These are phyloP conservation scores for Drosophila pseudotalamancana DNA, from an alignment of 2,888 invertebrate species.

Conservation along the genomic window DNA sequence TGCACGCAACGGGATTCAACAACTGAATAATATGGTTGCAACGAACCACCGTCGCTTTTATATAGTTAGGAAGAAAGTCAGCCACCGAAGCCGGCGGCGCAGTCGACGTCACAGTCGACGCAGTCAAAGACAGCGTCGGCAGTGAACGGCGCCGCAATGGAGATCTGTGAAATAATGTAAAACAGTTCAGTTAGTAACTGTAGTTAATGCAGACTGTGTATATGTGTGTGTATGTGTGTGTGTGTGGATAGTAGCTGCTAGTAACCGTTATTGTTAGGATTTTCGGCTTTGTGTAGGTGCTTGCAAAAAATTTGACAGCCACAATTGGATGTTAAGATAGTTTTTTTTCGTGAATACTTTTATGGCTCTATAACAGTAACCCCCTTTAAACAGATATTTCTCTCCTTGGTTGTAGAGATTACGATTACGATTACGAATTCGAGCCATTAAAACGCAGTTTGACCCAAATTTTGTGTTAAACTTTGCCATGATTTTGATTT, in stretches of 20 bases:
- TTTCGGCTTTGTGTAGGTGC: slow-evolving; percentile 38
- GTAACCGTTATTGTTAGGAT: slow-evolving; percentile 42
- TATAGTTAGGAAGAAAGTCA: slow-evolving; percentile 85
- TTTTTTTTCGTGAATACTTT: slow-evolving; percentile 52
- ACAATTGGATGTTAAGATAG: slow-evolving; percentile 39
- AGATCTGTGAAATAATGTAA: slow-evolving; percentile 55
- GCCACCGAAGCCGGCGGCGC: slow-evolving; percentile 47
- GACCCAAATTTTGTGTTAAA: slow-evolving; percentile 58
- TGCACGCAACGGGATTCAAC: slow-evolving; percentile 84
- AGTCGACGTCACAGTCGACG: slow-evolving; percentile 5
- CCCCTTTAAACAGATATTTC: slow-evolving; percentile 7
- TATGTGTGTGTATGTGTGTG: background rate
- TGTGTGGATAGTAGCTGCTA: background rate
- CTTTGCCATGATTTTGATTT: slow-evolving; percentile 55
- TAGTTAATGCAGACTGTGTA: slow-evolving; percentile 12
- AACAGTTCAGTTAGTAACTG: slow-evolving; percentile 57
- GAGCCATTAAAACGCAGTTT: slow-evolving; percentile 52
- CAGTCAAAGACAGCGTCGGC: slow-evolving; percentile 29
- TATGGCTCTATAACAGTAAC: slow-evolving; percentile 17
- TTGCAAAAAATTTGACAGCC: slow-evolving; percentile 44
- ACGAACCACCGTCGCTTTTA: slow-evolving; percentile 83
- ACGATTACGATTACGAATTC: slow-evolving; percentile 10
- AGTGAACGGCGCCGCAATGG: slow-evolving; percentile 20
- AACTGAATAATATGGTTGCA: slow-evolving; percentile 84
- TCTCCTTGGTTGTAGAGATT: too few relatives aligned